phyloP scores from a whole-genome alignment of 2,797 vertebrate genomes.

The Poeciliopsis infans region DNA sequence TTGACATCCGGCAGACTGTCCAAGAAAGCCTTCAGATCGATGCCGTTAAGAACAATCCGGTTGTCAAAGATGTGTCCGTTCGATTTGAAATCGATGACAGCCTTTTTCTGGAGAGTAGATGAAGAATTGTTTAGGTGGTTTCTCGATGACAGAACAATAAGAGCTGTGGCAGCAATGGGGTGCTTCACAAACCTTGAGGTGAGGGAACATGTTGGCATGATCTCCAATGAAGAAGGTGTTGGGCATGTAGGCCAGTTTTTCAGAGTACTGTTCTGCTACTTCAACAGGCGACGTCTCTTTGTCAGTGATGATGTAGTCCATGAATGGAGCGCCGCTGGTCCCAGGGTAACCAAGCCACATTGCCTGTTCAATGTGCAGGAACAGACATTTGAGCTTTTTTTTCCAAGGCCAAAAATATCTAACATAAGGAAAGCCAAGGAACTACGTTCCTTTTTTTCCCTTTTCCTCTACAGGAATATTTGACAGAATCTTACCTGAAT shows the following conservation, averaged over 20 bases:
- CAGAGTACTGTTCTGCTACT: slow-evolving; percentile 96
- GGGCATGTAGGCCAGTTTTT: slow-evolving; percentile 98
- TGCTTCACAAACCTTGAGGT: slow-evolving; percentile 89
- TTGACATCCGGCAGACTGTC: slow-evolving; percentile 98
- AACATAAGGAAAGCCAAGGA: background rate
- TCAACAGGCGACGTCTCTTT: slow-evolving; percentile 96
- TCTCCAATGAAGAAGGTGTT: slow-evolving; percentile 99
- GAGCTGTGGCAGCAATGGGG: background rate
- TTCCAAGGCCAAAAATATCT: background rate
- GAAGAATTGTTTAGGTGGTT: background rate
- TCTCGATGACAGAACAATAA: background rate
- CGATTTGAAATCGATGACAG: slow-evolving; percentile 98
- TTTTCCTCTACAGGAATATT: background rate
- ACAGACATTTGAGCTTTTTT: background rate
- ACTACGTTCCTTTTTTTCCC: background rate
- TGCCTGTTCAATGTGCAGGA: slow-evolving; percentile 70
- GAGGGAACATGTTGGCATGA: slow-evolving; percentile 99
- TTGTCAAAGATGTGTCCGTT: slow-evolving; percentile 99
- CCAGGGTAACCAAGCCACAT: slow-evolving; percentile 99
- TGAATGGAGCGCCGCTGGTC: slow-evolving; percentile 96
- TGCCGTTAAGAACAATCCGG: slow-evolving; percentile 97
- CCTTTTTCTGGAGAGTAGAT: slow-evolving; percentile 90
- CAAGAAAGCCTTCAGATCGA: slow-evolving; percentile 97
- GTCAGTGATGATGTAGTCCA: slow-evolving; percentile 98
- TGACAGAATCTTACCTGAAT: slow-evolving; percentile 84